Evolutionary conservation across 2,797 vertebrate species (phyloP).

Genomic region (Peromyscus eremicus): DNA sequence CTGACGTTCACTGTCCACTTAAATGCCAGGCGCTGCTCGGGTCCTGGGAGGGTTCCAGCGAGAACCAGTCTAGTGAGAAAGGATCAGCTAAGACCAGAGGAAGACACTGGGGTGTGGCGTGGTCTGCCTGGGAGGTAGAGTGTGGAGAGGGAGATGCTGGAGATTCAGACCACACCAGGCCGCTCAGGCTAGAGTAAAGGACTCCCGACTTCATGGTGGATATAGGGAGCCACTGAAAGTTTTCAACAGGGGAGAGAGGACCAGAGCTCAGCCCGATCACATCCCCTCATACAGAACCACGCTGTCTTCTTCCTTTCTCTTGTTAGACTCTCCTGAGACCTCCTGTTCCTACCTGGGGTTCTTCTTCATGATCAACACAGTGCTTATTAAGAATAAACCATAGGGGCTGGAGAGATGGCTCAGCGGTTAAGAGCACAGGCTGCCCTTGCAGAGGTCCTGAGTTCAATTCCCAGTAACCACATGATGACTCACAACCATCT

Average conservation of each 20-base stretch:
- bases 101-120: not conserved
- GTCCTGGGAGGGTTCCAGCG: not conserved
- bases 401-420: not conserved
- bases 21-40: not conserved
- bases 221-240: not conserved
- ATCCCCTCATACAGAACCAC: not conserved
- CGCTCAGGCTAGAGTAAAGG: not conserved
- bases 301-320: not conserved
- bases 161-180: not conserved
- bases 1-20: not conserved
- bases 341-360: not conserved
- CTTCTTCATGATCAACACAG: not conserved
- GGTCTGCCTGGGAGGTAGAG: not conserved
- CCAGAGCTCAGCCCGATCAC: not conserved
- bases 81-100: not conserved
- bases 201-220: not conserved
- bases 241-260: not conserved
- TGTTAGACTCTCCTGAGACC: not conserved
- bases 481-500: not conserved
- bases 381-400: not conserved
- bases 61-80: not conserved
- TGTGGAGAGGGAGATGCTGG: not conserved
- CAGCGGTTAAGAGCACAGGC: not conserved
- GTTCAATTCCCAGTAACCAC: not conserved
- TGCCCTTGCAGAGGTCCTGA: not conserved